These are phyloP conservation scores for Heterocephalus glaber DNA, from an alignment of 2,113 vertebrate species.

Conservation along the genomic window DNA sequence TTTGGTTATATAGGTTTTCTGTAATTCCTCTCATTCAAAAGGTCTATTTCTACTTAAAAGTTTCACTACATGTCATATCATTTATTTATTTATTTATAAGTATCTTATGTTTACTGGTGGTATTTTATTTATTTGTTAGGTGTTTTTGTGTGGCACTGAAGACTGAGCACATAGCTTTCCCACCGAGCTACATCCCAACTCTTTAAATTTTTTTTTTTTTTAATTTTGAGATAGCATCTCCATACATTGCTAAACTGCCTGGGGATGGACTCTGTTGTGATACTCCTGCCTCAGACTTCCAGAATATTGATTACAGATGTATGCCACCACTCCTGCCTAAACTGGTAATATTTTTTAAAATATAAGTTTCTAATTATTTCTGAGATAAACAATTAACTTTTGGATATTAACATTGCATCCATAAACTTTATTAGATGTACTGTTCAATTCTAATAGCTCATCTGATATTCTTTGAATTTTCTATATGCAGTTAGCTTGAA, in stretches of 20 bases:
- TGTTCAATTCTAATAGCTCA: not conserved
- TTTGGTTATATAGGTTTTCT: not conserved
- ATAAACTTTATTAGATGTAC: not conserved
- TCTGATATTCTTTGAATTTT: not conserved
- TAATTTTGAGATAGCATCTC: not conserved
- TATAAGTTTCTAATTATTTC: not conserved
- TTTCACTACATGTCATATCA: not conserved
- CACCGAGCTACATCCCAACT: not conserved
- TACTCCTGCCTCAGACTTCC: not conserved
- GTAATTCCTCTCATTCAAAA: not conserved
- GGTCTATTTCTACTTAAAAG: not conserved
- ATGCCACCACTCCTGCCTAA: not conserved
- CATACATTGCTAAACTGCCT: not conserved
- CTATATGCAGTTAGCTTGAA: not conserved
- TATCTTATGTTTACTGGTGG: not conserved
- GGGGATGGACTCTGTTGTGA: no score
- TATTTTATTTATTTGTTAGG: not conserved
- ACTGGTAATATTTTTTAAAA: not conserved
- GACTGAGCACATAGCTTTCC: not conserved
- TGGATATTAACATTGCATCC: not conserved
- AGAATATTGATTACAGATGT: not conserved
- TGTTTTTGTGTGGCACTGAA: not conserved
- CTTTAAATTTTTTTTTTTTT: not conserved
- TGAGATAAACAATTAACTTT: not conserved
- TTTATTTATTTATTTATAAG: not conserved